These are phyloP conservation scores for Proteles cristata DNA, from an alignment of 2,113 vertebrate species.

Conservation along the genomic window DNA sequence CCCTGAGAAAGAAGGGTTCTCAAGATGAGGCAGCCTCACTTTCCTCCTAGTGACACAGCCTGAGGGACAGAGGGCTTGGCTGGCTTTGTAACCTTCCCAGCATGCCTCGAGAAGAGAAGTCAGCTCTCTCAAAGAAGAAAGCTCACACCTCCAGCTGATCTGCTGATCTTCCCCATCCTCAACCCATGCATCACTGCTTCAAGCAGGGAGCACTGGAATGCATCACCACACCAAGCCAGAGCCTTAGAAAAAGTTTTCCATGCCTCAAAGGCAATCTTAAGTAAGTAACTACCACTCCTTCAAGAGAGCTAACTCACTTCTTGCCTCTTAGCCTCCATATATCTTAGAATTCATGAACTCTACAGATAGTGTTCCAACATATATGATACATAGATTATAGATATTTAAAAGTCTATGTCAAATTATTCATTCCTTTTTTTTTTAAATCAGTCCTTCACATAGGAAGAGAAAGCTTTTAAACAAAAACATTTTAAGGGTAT, in stretches of 20 bases:
- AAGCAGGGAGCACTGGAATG: not conserved
- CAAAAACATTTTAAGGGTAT: not conserved
- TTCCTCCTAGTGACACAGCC: not conserved
- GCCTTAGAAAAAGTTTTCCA: not conserved
- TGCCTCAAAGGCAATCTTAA: not conserved
- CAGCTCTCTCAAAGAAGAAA: not conserved
- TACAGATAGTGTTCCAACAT: not conserved
- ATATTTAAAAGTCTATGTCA: not conserved
- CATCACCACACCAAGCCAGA: not conserved
- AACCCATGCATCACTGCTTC: not conserved
- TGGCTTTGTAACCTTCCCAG: not conserved
- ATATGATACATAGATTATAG: no score
- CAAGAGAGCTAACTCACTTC: not conserved
- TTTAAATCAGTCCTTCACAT: not conserved
- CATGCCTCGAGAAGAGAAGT: not conserved
- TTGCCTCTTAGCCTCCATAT: not conserved
- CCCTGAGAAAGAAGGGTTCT: not conserved
- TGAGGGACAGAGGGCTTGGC: not conserved
- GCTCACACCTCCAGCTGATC: not conserved
- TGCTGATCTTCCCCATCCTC: not conserved
- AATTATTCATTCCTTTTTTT: not conserved
- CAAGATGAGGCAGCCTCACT: not conserved
- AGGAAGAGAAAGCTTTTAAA: constrained; percentile 17
- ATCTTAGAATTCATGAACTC: not conserved
- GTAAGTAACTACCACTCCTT: not conserved